phyloP scores from a whole-genome alignment of 1,140 invertebrate species.

The Bathynomus jamesi region DNA sequence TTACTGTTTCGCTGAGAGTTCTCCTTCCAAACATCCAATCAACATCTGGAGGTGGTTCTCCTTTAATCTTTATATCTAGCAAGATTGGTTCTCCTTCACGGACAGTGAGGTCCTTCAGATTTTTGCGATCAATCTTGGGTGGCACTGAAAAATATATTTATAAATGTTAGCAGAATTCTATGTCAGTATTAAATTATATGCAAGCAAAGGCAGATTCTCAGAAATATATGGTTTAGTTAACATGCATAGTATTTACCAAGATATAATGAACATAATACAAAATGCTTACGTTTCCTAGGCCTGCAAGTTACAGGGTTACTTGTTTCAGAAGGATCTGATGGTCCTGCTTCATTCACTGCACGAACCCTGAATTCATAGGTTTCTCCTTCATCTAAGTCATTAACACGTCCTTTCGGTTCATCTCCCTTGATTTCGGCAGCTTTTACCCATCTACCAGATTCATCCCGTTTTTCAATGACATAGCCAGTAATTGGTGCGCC shows the following conservation, averaged over 20 bases:
- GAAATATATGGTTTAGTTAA: too few species aligned
- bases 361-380: slow-evolving; percentile 81
- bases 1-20: slow-evolving; percentile 49
- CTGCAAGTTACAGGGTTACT: slow-evolving; percentile 81
- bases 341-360: slow-evolving; percentile 51
- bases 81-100: slow-evolving; percentile 74
- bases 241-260: too few species aligned
- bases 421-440: slow-evolving; percentile 64
- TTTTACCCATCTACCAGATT: slow-evolving; percentile 75
- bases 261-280: too few species aligned
- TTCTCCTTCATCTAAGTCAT: slow-evolving; percentile 71
- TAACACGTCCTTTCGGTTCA: slow-evolving; percentile 68
- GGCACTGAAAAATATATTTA: slow-evolving; percentile 56
- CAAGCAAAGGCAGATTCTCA: too few species aligned
- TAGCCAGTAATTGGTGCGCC: slow-evolving; percentile 89
- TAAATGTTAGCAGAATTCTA: too few species aligned
- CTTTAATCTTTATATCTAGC: slow-evolving; percentile 72
- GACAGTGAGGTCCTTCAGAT: slow-evolving; percentile 64
- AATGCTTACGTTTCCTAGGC: slow-evolving; percentile 72
- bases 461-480: slow-evolving; percentile 87
- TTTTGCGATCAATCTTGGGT: slow-evolving; percentile 81
- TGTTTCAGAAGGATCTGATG: slow-evolving; percentile 58
- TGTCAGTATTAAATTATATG: too few species aligned
- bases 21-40: slow-evolving; percentile 61
- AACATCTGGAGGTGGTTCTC: slow-evolving; percentile 74